Evolutionary conservation across 2,888 invertebrate genomes (phyloP).

Genomic region (Ophraella communa): DNA sequence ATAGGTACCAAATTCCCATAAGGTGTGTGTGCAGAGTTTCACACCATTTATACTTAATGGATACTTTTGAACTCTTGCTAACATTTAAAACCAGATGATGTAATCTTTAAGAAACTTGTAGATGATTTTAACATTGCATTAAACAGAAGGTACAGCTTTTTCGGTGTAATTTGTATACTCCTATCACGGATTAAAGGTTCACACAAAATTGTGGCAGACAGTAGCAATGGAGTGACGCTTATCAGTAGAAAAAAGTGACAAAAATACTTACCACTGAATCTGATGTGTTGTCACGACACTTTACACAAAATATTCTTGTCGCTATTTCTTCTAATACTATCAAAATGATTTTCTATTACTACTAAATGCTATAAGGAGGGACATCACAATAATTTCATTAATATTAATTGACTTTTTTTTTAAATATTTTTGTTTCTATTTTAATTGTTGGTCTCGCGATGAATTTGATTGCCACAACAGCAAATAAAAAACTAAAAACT

Average conservation of each 20-base stretch:
- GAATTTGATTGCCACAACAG: slow-evolving; percentile 33
- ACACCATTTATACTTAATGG: too few species aligned
- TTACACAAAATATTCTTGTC: slow-evolving; percentile 6
- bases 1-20: too few species aligned
- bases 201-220: slow-evolving; percentile 33
- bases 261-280: slow-evolving; percentile 8
- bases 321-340: neutral
- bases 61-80: too few species aligned
- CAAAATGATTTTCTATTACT: slow-evolving; percentile 28
- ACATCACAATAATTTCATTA: slow-evolving; percentile 34
- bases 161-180: slow-evolving; percentile 17
- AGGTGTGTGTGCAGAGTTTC: too few species aligned
- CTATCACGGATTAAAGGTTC: slow-evolving; percentile 40
- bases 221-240: slow-evolving; percentile 36
- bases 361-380: slow-evolving; percentile 21
- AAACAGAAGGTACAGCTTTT: slow-evolving; percentile 9
- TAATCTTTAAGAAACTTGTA: too few species aligned
- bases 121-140: too few species aligned
- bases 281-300: too few species aligned
- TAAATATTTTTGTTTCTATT: slow-evolving; percentile 22
- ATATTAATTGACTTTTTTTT: slow-evolving; percentile 38
- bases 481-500: slow-evolving; percentile 8
- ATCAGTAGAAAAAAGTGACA: slow-evolving; percentile 14
- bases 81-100: too few species aligned
- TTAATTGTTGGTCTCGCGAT: slow-evolving; percentile 34